Conservation (phyloP, 2,113 vertebrate species). For the Brachyhypopomus gauderio region DNA sequence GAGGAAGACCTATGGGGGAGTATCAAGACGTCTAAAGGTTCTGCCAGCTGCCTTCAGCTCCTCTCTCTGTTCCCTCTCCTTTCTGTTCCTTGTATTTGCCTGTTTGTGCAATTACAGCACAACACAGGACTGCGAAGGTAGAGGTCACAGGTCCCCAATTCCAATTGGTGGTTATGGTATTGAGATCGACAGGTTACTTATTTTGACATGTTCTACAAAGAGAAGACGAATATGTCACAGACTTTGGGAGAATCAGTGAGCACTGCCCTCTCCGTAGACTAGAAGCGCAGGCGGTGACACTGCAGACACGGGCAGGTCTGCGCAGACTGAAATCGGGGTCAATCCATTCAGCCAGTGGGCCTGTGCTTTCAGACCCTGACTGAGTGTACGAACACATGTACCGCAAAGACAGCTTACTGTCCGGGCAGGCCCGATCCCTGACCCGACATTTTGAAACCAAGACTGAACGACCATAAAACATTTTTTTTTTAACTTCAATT, state of each 20-base stretch:
- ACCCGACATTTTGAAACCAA: constrained; percentile 57
- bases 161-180: neutral
- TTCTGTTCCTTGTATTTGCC: neutral
- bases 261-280: neutral
- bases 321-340: neutral
- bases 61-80: neutral
- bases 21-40: neutral
- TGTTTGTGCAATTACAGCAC: neutral
- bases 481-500: constrained; percentile 56
- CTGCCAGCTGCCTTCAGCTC: neutral
- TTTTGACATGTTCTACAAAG: neutral
- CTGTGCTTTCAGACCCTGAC: neutral
- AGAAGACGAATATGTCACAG: neutral
- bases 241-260: neutral
- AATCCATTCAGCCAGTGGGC: constrained; percentile 10
- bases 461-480: constrained; percentile 54
- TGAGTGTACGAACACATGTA: constrained; percentile 38
- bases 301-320: constrained; percentile 25
- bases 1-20: neutral
- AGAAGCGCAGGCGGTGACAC: constrained; percentile 35
- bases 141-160: neutral
- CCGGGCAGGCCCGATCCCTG: constrained; percentile 62
- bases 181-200: neutral
- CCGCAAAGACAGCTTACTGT: constrained; percentile 54
- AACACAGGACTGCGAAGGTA: neutral